Evolutionary conservation across 1,140 invertebrate genomes (phyloP), one percentile per base, ranked within the genome.

Genomic region (Diabrotica undecimpunctata): DNA sequence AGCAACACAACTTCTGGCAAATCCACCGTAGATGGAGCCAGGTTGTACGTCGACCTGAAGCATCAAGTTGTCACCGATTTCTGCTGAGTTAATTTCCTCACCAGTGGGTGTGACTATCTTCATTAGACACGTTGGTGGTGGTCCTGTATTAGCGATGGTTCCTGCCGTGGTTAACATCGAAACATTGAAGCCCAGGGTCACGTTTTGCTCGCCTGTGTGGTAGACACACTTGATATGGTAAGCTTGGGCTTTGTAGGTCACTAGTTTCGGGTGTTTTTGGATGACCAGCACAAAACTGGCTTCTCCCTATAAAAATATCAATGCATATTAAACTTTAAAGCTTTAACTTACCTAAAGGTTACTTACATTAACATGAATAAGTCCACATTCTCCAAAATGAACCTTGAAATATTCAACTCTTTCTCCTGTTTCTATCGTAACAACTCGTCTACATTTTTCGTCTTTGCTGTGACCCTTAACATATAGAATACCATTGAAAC

Each of bases 141-240:
- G 94, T 38, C 94, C 94, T 5, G 94, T 96, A 72, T 97, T 97
- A 7, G 94, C 94, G 71, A 97, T 96, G 0, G 95, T 97, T 36
- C 94, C 94, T 4, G 94, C 93, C 5, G 94, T 96, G 0, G 94
- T 97, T 58, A 96, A 80, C 94, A 96, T 96, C 0, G 93, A 95
- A 0, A 97, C 94, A 73, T 96, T 96, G 77, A 97, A 96, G 7
- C 94, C 94, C 6, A 96, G 80, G 0, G 92, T 96, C 0, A 97
- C 93, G 61, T 94, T 95, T 79, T 95, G 93, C 79, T 96, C 94
- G 64, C 93, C 93, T 1, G 93, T 96, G 79, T 95, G 91, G 77
- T 96, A 96, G 57, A 96, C 89, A 79, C 95, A 97, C 79, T 93
- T 94, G 54, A 96, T 95, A 78, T 96, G 93, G 80, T 96, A 97